Conservation (phyloP, 2,888 invertebrate genomes). For the Zygaena filipendulae region DNA sequence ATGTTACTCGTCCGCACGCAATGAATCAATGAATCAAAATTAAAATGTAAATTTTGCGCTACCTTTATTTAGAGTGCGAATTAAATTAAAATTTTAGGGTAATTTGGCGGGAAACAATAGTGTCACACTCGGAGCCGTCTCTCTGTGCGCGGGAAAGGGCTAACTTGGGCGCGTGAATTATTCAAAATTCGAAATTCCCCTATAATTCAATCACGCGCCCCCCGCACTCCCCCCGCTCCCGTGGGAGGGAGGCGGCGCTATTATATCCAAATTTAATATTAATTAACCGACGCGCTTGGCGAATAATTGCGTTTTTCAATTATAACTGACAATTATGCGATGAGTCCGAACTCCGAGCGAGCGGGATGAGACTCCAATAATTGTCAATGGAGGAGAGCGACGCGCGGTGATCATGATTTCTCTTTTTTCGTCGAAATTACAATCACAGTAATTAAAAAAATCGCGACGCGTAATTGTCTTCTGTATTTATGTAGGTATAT, state of each 20-base stretch:
- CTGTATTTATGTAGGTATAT: too few species aligned
- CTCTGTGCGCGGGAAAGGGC: constrained; percentile 45
- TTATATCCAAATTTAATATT: constrained; percentile 70
- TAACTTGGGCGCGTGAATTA: constrained; percentile 52
- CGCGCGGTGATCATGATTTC: too few species aligned
- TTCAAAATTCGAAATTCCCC: constrained; percentile 66
- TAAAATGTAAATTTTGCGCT: too few species aligned
- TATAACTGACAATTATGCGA: constrained; percentile 63
- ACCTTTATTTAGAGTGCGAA: too few species aligned
- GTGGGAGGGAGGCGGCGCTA: constrained; percentile 40
- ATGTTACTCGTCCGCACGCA: too few species aligned
- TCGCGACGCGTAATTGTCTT: too few species aligned
- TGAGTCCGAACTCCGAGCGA: constrained; percentile 54
- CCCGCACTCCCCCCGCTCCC: constrained; percentile 34
- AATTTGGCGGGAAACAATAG: too few species aligned
- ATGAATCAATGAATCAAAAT: too few species aligned
- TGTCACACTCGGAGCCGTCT: constrained; percentile 15
- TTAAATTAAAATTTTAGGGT: too few species aligned
- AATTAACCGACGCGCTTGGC: constrained; percentile 60
- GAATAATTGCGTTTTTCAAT: constrained; percentile 67
- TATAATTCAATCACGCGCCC: constrained; percentile 66
- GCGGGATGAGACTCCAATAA: constrained; percentile 41
- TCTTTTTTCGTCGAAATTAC: too few species aligned
- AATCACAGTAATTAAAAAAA: too few species aligned
- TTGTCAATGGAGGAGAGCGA: constrained; percentile 50